phyloP scores from a whole-genome alignment of 2,888 invertebrate species.

The Cordilura impudica region DNA sequence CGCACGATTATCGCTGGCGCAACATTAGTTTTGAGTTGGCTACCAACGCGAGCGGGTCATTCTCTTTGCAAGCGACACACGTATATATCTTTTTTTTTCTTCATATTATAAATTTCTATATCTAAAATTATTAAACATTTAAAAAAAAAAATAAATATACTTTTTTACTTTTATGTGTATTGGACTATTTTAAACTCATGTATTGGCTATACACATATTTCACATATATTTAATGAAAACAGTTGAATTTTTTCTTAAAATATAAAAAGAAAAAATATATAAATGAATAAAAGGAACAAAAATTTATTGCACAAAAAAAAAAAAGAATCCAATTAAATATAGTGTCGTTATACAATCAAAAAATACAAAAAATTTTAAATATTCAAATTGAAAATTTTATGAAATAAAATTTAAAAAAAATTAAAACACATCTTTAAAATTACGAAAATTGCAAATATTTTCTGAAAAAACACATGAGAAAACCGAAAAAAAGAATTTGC shows the following conservation, averaged over 20 bases:
- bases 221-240: background rate
- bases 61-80: slow-evolving; percentile 78
- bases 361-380: slow-evolving; percentile 32
- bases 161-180: slow-evolving; percentile 1
- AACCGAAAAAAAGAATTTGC: slow-evolving; percentile 36
- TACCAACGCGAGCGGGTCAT: slow-evolving; percentile 79
- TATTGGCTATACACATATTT: background rate
- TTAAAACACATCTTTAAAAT: slow-evolving; percentile 38
- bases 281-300: background rate
- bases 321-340: slow-evolving; percentile 18
- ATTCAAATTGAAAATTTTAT: slow-evolving; percentile 16
- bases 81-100: slow-evolving; percentile 68
- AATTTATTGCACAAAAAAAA: slow-evolving; percentile 10
- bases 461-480: slow-evolving; percentile 40
- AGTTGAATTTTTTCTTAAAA: slow-evolving; percentile 4
- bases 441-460: slow-evolving; percentile 40
- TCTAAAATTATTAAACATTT: slow-evolving; percentile 26
- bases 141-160: slow-evolving; percentile 5
- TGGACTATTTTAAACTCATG: background rate
- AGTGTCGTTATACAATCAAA: slow-evolving; percentile 55
- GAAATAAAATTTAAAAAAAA: slow-evolving; percentile 7
- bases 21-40: slow-evolving; percentile 79
- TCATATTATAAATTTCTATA: slow-evolving; percentile 67
- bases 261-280: background rate
- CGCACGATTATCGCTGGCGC: slow-evolving; percentile 72